phyloP scores from a whole-genome alignment of 2,113 vertebrate genomes.

The Gulo gulo region DNA sequence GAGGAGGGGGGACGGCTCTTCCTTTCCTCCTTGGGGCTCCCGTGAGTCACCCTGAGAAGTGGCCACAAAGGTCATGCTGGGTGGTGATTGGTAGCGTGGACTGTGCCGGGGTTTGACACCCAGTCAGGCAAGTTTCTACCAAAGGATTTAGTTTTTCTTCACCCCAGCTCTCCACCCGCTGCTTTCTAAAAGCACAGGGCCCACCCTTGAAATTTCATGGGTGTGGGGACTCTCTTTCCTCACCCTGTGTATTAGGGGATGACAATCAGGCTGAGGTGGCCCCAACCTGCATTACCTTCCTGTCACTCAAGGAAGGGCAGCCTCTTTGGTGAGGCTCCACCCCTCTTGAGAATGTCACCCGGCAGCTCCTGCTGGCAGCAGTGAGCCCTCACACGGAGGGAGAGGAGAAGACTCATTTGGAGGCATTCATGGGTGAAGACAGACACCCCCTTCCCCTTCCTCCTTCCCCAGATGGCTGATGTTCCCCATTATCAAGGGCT shows the following conservation, averaged over 20 bases:
- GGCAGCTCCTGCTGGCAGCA: background rate
- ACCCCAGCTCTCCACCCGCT: background rate
- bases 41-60: background rate
- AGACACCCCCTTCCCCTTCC: background rate
- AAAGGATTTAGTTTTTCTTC: background rate
- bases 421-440: background rate
- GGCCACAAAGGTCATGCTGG: fast-evolving
- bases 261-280: background rate
- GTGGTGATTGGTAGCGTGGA: background rate
- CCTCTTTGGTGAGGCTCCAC: background rate
- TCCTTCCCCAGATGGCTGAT: background rate
- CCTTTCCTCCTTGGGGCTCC: background rate
- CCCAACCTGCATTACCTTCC: background rate
- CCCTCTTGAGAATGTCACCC: background rate
- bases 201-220: constrained; percentile 12
- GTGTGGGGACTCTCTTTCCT: background rate
- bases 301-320: background rate
- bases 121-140: background rate
- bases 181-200: background rate
- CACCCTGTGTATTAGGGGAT: background rate
- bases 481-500: background rate
- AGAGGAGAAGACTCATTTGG: background rate
- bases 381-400: background rate
- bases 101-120: background rate
- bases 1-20: background rate